Percentiles rank a stretch among this genome's conserved stretches.
Conservation (phyloP, 1,140 invertebrate genomes). For the Zaprionus tsacasi region DNA sequence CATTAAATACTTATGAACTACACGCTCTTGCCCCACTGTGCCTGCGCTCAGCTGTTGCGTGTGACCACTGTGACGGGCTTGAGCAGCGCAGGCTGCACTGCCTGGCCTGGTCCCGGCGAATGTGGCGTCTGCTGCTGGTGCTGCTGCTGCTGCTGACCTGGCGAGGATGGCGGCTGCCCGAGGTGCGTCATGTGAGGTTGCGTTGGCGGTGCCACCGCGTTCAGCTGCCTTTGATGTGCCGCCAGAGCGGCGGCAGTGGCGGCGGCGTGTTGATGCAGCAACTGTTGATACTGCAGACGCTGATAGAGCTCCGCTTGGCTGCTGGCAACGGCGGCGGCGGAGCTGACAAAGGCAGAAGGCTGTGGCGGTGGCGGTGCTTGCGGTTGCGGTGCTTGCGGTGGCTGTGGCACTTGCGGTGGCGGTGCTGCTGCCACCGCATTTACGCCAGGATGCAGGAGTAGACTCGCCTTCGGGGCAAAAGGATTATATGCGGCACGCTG, state of each 20-base stretch:
- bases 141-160: constrained; percentile 50
- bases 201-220: constrained; percentile 59
- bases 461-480: constrained; percentile 82
- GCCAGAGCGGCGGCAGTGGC: constrained; percentile 82
- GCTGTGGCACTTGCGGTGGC: constrained; percentile 20
- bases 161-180: constrained; percentile 64
- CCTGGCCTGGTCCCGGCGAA: constrained; percentile 70
- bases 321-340: constrained; percentile 20
- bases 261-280: constrained; percentile 82
- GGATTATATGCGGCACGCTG: constrained; percentile 84
- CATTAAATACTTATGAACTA: constrained; percentile 61
- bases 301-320: constrained; percentile 84
- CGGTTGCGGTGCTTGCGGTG: constrained; percentile 57
- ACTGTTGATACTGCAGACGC: constrained; percentile 83
- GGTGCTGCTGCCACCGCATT: constrained; percentile 47
- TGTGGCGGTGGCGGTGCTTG: constrained; percentile 65
- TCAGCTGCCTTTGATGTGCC: constrained; percentile 75
- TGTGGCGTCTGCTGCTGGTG: constrained; percentile 45
- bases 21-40: neutral
- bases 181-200: constrained; percentile 63
- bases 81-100: constrained; percentile 70
- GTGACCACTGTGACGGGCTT: constrained; percentile 85
- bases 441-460: constrained; percentile 29
- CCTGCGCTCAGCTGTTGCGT: constrained; percentile 84
- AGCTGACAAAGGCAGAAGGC: constrained; percentile 82